Evolutionary conservation across 2,797 vertebrate species (phyloP).

Genomic region (Melanotaenia boesemani): DNA sequence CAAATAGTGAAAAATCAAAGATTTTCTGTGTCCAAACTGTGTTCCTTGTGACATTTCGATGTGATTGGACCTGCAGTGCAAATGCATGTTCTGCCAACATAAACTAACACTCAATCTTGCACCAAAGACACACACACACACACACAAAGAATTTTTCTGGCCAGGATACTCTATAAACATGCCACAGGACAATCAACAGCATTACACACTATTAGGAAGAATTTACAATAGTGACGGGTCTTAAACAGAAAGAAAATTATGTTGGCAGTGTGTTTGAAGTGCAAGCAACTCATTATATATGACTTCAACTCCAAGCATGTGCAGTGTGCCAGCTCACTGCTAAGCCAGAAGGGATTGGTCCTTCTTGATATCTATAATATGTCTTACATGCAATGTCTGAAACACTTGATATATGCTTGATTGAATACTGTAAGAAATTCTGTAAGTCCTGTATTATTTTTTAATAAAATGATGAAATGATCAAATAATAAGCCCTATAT

Average conservation of each 20-base stretch:
- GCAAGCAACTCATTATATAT: not conserved
- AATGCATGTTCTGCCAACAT: slow-evolving; percentile 30
- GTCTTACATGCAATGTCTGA: not conserved
- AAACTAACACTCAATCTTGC: slow-evolving; percentile 18
- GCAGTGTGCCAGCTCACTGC: not conserved
- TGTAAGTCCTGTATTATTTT: not conserved
- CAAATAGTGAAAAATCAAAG: slow-evolving; percentile 20
- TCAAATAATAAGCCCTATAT: not conserved
- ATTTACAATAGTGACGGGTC: slow-evolving; percentile 49
- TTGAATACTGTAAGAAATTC: no score
- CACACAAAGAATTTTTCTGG: slow-evolving; percentile 34
- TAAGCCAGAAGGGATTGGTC: slow-evolving; percentile 3
- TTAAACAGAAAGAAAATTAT: not conserved
- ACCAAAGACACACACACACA: slow-evolving; percentile 12
- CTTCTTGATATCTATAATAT: not conserved
- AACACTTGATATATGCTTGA: not conserved
- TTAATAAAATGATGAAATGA: not conserved
- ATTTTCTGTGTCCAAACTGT: slow-evolving; percentile 19
- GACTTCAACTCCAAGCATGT: slow-evolving; percentile 9
- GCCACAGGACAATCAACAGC: slow-evolving; percentile 46
- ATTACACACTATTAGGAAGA: slow-evolving; percentile 53
- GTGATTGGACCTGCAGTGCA: slow-evolving; percentile 18
- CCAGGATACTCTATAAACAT: slow-evolving; percentile 53
- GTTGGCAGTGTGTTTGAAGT: slow-evolving; percentile 17
- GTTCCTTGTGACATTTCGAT: slow-evolving; percentile 36